These are phyloP conservation scores for Enteromius trimaculatus DNA, from an alignment of 2,797 vertebrate genomes.

Conservation along the genomic window DNA sequence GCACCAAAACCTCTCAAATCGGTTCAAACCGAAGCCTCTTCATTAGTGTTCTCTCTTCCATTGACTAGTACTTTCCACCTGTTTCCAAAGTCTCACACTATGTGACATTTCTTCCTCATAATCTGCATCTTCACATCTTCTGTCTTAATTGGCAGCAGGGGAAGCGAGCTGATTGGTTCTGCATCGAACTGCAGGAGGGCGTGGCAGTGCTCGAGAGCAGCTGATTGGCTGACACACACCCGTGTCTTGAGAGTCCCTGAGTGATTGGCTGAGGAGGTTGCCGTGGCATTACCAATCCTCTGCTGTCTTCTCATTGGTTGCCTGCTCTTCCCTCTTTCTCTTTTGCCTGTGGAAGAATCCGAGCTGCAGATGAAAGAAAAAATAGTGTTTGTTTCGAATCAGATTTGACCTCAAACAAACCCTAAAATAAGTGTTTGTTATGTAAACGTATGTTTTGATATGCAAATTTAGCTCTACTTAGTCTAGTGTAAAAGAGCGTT, in stretches of 20 bases:
- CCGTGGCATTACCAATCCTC: slow-evolving; percentile 72
- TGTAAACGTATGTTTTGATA: background rate
- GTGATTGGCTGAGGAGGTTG: slow-evolving; percentile 56
- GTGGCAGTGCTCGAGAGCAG: slow-evolving; percentile 52
- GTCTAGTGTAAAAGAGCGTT: background rate
- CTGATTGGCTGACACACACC: slow-evolving; percentile 48
- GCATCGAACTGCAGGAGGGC: slow-evolving; percentile 36
- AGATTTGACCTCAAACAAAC: background rate
- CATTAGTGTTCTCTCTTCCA: background rate
- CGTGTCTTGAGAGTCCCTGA: slow-evolving; percentile 68
- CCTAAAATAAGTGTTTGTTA: background rate
- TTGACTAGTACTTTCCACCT: background rate
- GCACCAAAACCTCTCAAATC: background rate
- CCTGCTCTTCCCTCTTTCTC: slow-evolving; percentile 71
- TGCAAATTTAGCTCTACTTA: background rate
- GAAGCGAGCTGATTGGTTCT: slow-evolving; percentile 35
- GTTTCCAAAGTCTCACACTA: background rate
- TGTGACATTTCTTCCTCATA: background rate
- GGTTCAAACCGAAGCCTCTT: background rate
- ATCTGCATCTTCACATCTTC: background rate
- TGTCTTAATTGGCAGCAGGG: slow-evolving; percentile 13
- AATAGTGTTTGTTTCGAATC: slow-evolving; percentile 1
- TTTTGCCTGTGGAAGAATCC: slow-evolving; percentile 89
- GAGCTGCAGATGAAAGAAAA: slow-evolving; percentile 76
- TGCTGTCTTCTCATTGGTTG: slow-evolving; percentile 74